Base-by-base conservation (phyloP, 2,113 vertebrate genomes). In the Microcebus griseorufus region DNA sequence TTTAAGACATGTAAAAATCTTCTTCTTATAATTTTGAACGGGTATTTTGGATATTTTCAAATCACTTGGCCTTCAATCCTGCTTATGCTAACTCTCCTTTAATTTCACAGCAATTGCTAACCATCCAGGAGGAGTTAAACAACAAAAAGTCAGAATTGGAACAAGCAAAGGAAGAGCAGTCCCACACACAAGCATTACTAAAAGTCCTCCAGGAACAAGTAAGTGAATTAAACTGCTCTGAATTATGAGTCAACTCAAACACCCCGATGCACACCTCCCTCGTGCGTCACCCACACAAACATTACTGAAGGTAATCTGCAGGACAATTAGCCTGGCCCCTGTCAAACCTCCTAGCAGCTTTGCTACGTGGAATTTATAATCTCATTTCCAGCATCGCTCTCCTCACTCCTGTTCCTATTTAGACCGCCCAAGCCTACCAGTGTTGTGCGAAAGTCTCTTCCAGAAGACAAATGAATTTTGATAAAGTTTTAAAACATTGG, bases 111-210 rank as follows among this genome's bases (percentile, higher is more conserved):
- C 99, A 99, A 99, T 97, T 99, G 93, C 97, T 99, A 94, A 99
- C 98, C 86, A 99, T 99, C 90, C 99, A 99, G 97, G 99, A 99
- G 92, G 99, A 99, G 98, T 98, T 99, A 98, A 99, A 98, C 92
- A 99, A 98, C 89, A 99, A 99, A 92, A 99, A 99, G 81, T 98
- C 98, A 0, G 99, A 99, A 97, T 94, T 99, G 98, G 99, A 99
- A 89, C 99, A 99, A 98, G 99, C 99, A 3, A 99, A 98, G 96
- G 99, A 99, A 45, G 99, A 99, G 75, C 99, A 99, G 93, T 98
- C 98, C 0, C 98, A 99, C 88, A 98, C 99, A 2, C 98, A 99
- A 70, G 98, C 98, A 0, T 96, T 99, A 95, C 98, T 99, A 34
- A 99, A 98, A 98, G 98, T 99, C 85, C 98, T 99, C 32, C 99